Conservation (phyloP, 1,140 invertebrate genomes). For the Drosophila kepulauana region DNA sequence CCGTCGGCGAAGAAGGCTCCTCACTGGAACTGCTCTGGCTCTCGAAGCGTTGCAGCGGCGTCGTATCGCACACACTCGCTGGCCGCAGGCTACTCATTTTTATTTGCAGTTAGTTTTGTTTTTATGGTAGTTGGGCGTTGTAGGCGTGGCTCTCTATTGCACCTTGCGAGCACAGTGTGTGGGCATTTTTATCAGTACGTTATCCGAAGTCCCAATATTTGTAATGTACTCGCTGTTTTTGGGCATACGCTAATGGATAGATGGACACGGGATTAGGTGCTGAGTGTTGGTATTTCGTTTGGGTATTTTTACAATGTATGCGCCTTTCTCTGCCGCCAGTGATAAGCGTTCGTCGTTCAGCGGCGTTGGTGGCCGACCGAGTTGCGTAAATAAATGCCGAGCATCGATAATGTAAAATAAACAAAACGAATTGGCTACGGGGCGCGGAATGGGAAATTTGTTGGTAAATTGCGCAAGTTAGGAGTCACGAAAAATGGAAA, state of each 20-base stretch:
- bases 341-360: conserved; percentile 49
- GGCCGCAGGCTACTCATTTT: conserved; percentile 74
- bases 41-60: conserved; percentile 76
- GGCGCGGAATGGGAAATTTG: conserved; percentile 24
- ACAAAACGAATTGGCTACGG: conserved; percentile 39
- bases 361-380: conserved; percentile 21
- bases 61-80: conserved; percentile 69
- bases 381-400: conserved; percentile 44
- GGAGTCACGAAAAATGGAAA: conserved; percentile 54
- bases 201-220: conserved; percentile 58
- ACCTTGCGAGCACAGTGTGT: conserved; percentile 57
- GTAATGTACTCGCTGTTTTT: conserved; percentile 31
- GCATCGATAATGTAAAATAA: conserved; percentile 68
- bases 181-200: conserved; percentile 62
- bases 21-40: conserved; percentile 75
- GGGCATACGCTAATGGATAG: conserved; percentile 67
- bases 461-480: conserved; percentile 58
- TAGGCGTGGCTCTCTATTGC: conserved; percentile 45
- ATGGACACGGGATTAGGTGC: conserved; percentile 7
- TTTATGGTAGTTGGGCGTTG: conserved; percentile 10
- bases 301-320: conserved; percentile 5
- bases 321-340: conserved; percentile 16
- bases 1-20: conserved; percentile 75
- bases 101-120: too few species aligned
- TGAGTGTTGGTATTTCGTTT: conserved; percentile 3